Percentiles rank a stretch among this genome's conserved stretches.
Evolutionary conservation across 2,113 vertebrate genomes (phyloP).

Genomic region (Anarrhichthys ocellatus): DNA sequence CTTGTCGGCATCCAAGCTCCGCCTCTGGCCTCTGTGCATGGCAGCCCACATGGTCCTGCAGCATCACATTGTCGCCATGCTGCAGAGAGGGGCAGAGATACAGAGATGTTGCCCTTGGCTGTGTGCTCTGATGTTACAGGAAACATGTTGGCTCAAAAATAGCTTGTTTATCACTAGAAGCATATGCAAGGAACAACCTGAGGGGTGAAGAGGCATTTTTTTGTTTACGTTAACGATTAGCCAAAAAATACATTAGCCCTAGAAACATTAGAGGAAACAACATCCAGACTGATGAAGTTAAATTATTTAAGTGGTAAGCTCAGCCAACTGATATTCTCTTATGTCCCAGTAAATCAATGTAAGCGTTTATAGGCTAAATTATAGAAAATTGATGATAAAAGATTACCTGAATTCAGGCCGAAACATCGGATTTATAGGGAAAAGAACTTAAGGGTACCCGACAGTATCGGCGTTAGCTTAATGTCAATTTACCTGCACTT

Average conservation of each 20-base stretch:
- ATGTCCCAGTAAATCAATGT: not conserved
- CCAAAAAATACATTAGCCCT: not conserved
- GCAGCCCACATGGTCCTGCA: conserved; percentile 68
- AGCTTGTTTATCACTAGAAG: conserved; percentile 35
- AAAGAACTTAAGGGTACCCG: not conserved
- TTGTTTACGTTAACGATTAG: conserved; percentile 4
- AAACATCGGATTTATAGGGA: not conserved
- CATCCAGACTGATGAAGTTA: not conserved
- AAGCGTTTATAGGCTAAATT: not conserved
- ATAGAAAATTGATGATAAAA: not conserved
- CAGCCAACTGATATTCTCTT: not conserved
- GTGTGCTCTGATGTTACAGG: conserved; percentile 31
- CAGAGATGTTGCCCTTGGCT: conserved; percentile 42
- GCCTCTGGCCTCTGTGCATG: conserved; percentile 62
- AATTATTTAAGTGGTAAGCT: not conserved
- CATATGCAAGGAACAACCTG: conserved; percentile 13
- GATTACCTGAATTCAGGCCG: not conserved
- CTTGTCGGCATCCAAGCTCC: conserved; percentile 62
- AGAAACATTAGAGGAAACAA: conserved; percentile 11
- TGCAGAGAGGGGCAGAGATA: conserved; percentile 49
- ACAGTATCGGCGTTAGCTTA: not conserved
- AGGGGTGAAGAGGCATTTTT: conserved; percentile 8
- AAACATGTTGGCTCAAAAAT: conserved; percentile 36
- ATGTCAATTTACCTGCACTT: not conserved
- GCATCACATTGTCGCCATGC: conserved; percentile 76